Evolutionary conservation across 2,888 invertebrate species (phyloP).

Genomic region (Eustalomyia histrio): DNA sequence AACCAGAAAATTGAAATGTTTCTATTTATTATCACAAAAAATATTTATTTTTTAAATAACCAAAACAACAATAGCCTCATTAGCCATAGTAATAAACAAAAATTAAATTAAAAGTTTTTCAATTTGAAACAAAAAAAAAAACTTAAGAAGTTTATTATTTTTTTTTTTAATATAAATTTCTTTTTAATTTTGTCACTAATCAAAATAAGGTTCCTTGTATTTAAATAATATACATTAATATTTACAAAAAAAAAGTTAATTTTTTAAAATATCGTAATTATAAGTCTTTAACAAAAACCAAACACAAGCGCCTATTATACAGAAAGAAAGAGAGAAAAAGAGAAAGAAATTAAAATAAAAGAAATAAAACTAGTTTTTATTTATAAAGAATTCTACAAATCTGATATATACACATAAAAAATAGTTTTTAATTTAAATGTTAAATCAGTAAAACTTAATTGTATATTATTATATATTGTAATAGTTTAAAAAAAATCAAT

Average conservation of each 20-base stretch:
- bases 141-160: slow-evolving; percentile 18
- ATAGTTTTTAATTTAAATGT: slow-evolving; percentile 43
- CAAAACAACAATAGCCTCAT: slow-evolving; percentile 69
- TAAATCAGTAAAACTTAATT: slow-evolving; percentile 22
- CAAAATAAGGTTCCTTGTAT: slow-evolving; percentile 64
- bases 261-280: slow-evolving; percentile 14
- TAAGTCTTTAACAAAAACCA: neutral
- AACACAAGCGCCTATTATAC: slow-evolving; percentile 58
- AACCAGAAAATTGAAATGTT: slow-evolving; percentile 37
- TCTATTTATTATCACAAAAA: slow-evolving; percentile 50
- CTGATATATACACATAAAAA: slow-evolving; percentile 23
- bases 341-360: neutral
- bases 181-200: slow-evolving; percentile 36
- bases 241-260: slow-evolving; percentile 27
- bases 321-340: slow-evolving; percentile 25
- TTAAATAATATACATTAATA: slow-evolving; percentile 40
- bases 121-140: slow-evolving; percentile 19
- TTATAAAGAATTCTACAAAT: slow-evolving; percentile 49
- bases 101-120: slow-evolving; percentile 12
- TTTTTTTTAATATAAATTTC: slow-evolving; percentile 4
- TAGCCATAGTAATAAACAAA: slow-evolving; percentile 63
- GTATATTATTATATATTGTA: slow-evolving; percentile 33
- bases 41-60: slow-evolving; percentile 36
- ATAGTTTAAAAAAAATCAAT: slow-evolving; percentile 27
- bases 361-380: slow-evolving; percentile 56